Base-by-base conservation (phyloP, 2,888 invertebrate genomes). In the Argyra leucocephala region DNA sequence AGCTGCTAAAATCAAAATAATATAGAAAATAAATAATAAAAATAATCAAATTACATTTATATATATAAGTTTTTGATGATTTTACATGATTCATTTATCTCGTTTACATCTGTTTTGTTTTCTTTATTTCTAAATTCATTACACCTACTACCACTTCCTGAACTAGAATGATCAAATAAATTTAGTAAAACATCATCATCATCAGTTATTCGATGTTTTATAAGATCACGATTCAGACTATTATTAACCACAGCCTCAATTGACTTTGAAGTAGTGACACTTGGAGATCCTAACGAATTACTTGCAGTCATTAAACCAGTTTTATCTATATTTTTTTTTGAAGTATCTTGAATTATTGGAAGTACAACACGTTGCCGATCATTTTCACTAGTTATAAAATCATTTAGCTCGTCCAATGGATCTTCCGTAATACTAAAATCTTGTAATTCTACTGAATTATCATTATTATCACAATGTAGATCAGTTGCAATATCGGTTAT, bases 371-470 rank as follows among this genome's bases (percentile, higher is more conserved):
- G 84, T 74, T 88, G 88, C 12, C 88, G 85, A 75, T 88, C 88
- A 73, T 88, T 88, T 75, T 88, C 88, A 68, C 86, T 89, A 70
- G 89, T 88, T 85, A 91, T 90, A 3, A 90, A 90, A 78, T 92
- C 91, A 70, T 91, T 88, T 26, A 67, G 66, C 1, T 86, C 88
- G n/a, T 83, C 80, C 67, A 85, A 86, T 18, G 23, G 23, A 60
- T 23, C 23, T 22, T 22, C 10, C 22, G 60, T 23, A 18, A 15
- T 15, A 4, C 15, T 15, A 60, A 15, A 57, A 57, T n/a, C 23
- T 23, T 60, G 23, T 10, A 22, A 15, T 22, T 60, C 60, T 6
- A 23, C 24, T 3, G 24, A 22, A 24, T 60, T 21, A 57, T 21
- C 57, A 6, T 57, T 57, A 22, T 57, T 57, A 57, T n/a, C 21